Evolutionary conservation across 2,113 vertebrate species (phyloP).

Genomic region (Addax nasomaculatus): DNA sequence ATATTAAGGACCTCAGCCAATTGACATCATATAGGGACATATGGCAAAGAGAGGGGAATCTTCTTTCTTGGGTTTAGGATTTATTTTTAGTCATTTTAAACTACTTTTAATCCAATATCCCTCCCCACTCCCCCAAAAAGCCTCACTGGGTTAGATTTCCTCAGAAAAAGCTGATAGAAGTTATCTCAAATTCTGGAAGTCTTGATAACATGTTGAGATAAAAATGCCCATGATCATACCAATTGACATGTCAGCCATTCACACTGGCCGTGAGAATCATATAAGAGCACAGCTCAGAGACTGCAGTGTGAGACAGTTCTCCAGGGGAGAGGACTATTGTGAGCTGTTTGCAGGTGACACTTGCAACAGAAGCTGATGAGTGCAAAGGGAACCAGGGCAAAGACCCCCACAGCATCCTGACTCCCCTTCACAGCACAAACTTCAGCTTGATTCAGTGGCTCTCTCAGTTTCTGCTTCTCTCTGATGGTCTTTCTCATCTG

Average conservation of each 20-base stretch:
- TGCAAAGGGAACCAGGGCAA: too few species aligned
- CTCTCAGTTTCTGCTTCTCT: neutral
- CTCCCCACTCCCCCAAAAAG: too few species aligned
- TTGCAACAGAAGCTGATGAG: neutral
- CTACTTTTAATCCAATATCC: neutral
- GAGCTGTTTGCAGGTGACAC: neutral
- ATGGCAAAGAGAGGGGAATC: neutral
- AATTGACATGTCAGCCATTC: neutral
- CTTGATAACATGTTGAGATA: neutral
- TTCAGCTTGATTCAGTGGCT: neutral
- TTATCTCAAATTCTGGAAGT: neutral
- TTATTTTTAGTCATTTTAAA: constrained; percentile 1
- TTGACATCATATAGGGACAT: neutral
- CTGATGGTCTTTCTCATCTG: neutral
- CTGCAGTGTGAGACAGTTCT: neutral
- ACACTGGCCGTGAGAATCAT: neutral
- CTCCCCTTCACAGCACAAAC: too few species aligned
- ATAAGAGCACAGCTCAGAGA: neutral
- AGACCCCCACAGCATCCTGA: neutral
- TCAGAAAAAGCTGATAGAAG: neutral
- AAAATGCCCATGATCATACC: neutral
- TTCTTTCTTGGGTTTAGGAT: neutral
- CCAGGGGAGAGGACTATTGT: neutral
- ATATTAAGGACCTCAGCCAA: neutral
- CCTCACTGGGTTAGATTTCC: neutral